phyloP scores from a whole-genome alignment of 2,113 vertebrate species.

The Zingel zingel region DNA sequence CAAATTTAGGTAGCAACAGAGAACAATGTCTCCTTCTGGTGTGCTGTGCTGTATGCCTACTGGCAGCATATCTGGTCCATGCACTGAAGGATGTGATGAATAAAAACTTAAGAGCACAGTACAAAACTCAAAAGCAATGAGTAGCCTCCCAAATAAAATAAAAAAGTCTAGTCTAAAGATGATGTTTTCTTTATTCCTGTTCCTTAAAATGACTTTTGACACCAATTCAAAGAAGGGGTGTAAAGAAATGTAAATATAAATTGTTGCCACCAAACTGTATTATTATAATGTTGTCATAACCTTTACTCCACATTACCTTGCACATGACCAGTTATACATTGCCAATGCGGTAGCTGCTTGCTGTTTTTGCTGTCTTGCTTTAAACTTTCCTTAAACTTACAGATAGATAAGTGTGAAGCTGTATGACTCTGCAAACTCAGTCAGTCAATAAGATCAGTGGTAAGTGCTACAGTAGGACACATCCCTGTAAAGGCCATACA shows the following conservation, averaged over 20 bases:
- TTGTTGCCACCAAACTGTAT: background rate
- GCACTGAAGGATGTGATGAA: background rate
- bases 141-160: background rate
- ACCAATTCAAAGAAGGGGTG: background rate
- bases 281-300: background rate
- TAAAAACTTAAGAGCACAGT: background rate
- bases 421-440: slow-evolving; percentile 36
- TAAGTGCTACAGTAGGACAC: slow-evolving; percentile 37
- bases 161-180: too few relatives aligned
- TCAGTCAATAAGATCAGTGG: slow-evolving; percentile 40
- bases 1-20: background rate
- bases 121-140: background rate
- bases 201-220: background rate
- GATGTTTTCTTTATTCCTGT: background rate
- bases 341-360: background rate
- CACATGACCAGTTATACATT: background rate
- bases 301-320: background rate
- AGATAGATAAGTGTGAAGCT: slow-evolving; percentile 2
- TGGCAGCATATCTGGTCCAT: slow-evolving; percentile 5
- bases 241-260: background rate
- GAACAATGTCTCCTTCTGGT: background rate
- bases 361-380: background rate
- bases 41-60: background rate
- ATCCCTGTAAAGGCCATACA: slow-evolving; percentile 42
- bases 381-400: background rate